Base-by-base conservation (phyloP, 53 echinoderm and acorn worm species). In the Echinarachnius parma region DNA sequence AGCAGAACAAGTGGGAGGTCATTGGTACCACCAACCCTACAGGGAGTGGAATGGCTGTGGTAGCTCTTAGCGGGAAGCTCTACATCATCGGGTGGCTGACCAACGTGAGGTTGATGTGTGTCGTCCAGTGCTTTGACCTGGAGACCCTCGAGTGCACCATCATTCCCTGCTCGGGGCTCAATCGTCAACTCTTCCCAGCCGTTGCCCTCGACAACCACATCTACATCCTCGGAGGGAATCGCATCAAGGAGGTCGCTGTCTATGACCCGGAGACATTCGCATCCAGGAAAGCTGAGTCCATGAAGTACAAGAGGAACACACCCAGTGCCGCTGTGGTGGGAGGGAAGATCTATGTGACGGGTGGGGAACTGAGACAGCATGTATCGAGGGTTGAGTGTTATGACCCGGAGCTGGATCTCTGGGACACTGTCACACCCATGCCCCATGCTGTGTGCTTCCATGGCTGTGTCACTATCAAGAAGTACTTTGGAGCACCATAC, bases 11-110 rank as follows among this genome's bases (percentile, higher is more conserved):
- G 18, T 91, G 69, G 80, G 68, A 79, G 3, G 28, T 66, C 18
- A 29, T 79, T 8, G 69, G 80, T 31, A 15, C 29, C 28, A 56
- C 54, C 45, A 67, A 57, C 22, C 56, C 66, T 5, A 55, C 56
- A 16, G 66, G 56, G 27, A 56, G 66, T 44, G 56, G 56, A 37
- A 65, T 77, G 37, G 66, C 83, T 49, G 80, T 83, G 15, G 79
- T 65, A 9, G 86, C 75, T 13, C 44, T 91, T 1, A 24, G 80
- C 26, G 56, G 68, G 18, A 91, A 80, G 46, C 70, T 91, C 2
- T 91, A 82, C 80, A 87, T 91, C 61, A 68, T 87, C 15, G 91
- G 91, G 18, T 87, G 86, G 82, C 32, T 91, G 42, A 77, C 65
- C 10, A 79, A 86, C 59, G 69, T 78, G 13, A 59, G 67, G 24